phyloP scores from a whole-genome alignment of 2,888 invertebrate species.

The Oscheius myriophilus region DNA sequence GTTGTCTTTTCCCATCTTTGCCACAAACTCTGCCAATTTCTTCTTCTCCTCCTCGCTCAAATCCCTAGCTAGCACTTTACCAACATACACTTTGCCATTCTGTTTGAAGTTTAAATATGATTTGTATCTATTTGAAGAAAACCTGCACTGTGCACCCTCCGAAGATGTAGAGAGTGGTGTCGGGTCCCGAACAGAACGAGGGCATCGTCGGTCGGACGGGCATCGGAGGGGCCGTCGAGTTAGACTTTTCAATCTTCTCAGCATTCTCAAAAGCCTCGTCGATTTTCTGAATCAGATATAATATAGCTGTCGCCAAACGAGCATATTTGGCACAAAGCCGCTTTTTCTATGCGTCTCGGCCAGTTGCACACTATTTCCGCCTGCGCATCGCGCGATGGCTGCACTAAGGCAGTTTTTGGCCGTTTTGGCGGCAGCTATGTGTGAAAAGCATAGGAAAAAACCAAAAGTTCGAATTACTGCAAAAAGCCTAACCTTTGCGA shows the following conservation, averaged over 20 bases:
- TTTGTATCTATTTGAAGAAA: neutral
- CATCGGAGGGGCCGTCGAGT: slow-evolving; percentile 60
- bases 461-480: no score
- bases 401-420: no score
- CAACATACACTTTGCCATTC: slow-evolving; percentile 68
- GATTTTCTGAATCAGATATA: slow-evolving; percentile 58
- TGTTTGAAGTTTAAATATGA: slow-evolving; percentile 28
- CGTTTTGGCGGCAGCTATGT: no score
- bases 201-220: slow-evolving; percentile 64
- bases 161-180: slow-evolving; percentile 66
- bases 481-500: neutral
- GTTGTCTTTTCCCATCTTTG: slow-evolving; percentile 49
- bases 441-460: no score
- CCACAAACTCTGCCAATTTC: slow-evolving; percentile 57
- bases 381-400: no score
- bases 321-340: no score
- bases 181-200: slow-evolving; percentile 60
- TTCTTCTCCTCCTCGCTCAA: slow-evolving; percentile 59
- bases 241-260: slow-evolving; percentile 56
- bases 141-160: slow-evolving; percentile 67
- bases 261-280: slow-evolving; percentile 64
- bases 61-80: slow-evolving; percentile 61
- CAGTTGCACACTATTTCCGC: no score
- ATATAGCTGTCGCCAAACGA: no score
- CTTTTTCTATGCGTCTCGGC: no score